These are phyloP conservation scores for Dryobates pubescens DNA, from an alignment of 2,797 vertebrate genomes.

Conservation along the genomic window DNA sequence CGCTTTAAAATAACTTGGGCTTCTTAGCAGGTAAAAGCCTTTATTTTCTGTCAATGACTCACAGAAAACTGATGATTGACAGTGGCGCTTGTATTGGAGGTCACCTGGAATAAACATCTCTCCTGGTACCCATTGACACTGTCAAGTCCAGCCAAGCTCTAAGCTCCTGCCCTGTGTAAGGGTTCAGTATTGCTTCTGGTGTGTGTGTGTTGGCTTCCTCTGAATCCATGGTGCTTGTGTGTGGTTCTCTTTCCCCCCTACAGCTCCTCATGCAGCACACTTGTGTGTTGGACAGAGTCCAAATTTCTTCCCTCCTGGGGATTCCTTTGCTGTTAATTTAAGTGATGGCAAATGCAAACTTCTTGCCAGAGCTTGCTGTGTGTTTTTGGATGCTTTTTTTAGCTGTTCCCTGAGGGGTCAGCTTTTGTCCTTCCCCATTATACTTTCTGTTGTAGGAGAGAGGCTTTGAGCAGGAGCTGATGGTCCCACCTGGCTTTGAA, in stretches of 20 bases:
- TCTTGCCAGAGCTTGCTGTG: constrained; percentile 70
- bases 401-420: constrained; percentile 60
- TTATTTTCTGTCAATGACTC: neutral
- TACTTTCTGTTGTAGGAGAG: constrained; percentile 1
- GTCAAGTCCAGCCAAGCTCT: neutral
- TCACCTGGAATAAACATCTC: neutral
- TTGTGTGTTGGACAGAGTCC: constrained; percentile 46
- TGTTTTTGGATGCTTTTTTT: constrained; percentile 66
- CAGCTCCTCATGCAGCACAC: constrained; percentile 20
- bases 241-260: neutral
- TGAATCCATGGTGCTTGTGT: constrained; percentile 1
- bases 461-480: constrained; percentile 37
- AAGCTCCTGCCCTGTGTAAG: neutral
- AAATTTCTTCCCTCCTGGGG: constrained; percentile 65
- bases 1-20: neutral
- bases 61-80: neutral
- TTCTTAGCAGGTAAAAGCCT: neutral
- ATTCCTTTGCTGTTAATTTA: constrained; percentile 69
- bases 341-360: constrained; percentile 62
- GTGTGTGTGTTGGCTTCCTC: neutral
- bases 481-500: constrained; percentile 41
- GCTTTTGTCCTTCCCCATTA: constrained; percentile 56
- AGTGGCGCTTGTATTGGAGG: neutral
- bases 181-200: neutral
- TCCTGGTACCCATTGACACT: fast-evolving